Base-by-base conservation (phyloP, 2,888 invertebrate genomes). In the Drosophila lacicola region DNA sequence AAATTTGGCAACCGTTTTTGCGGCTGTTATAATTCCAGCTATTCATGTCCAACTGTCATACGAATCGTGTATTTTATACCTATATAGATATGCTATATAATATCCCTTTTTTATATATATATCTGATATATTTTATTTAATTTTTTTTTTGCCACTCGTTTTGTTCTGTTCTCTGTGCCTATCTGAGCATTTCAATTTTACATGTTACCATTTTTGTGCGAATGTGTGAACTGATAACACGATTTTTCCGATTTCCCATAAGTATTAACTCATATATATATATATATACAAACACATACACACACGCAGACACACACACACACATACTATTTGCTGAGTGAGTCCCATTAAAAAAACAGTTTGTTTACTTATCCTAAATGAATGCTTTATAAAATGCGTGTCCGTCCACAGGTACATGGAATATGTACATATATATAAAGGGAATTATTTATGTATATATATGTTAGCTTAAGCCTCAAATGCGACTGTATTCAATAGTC, bases 201-300 rank as follows among this genome's bases (percentile, higher is more conserved):
- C 68, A 83, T 63, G 66, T 66, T 55, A 75, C 54, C 41, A 58
- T 57, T 56, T 51, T 44, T 68, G 68, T 57, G 53, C 45, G 49
- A 71, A 62, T 62, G 58, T 73, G 70, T 57, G 71, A 69, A 62
- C 67, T 49, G 68, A 70, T 79, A 79, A 79, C 72, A 81, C 67
- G 58, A 74, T 61, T 69, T 78, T 80, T 49, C 87, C 68, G 58
- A 74, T 50, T 75, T 78, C 70, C 29, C 69, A 82, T 78, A 82
- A 82, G 82, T 82, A 82, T 82, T 87, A 82, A 87, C 87, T 80
- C 85, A 81, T 80, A 62, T 80, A 76, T 64, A 72, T 66, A 73
- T 76, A 77, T 63, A 45, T 46, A 49, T 71, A 63, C 61, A 72
- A 11, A 63, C 60, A 72, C n/a, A 45, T 10, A 34, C 14, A 80